Conservation (phyloP, 2,113 vertebrate species). For the Piliocolobus tephrosceles region DNA sequence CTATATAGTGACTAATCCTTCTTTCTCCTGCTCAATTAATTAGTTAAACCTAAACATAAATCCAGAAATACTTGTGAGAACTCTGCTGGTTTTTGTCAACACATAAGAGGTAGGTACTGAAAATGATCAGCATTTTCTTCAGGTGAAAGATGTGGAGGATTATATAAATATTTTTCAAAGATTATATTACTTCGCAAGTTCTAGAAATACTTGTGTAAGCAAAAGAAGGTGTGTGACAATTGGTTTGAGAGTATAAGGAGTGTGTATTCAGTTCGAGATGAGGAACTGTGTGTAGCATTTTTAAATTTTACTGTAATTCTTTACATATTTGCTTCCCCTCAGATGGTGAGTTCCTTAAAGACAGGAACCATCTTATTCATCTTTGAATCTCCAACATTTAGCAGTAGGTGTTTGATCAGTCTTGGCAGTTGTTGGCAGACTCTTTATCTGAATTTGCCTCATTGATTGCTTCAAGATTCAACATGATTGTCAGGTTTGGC, state of each 20-base stretch:
- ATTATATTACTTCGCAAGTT: conserved; percentile 25
- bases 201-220: conserved; percentile 17
- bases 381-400: not conserved
- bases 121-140: not conserved
- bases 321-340: not conserved
- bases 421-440: not conserved
- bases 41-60: conserved; percentile 48
- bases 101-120: not conserved
- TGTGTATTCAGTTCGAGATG: not conserved
- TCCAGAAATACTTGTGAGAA: conserved; percentile 42
- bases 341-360: not conserved
- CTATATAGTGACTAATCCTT: conserved; percentile 8
- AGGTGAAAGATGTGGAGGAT: not conserved
- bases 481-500: not conserved
- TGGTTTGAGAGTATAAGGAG: not conserved
- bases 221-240: not conserved
- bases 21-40: conserved; percentile 41
- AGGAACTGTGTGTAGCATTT: not conserved
- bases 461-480: not conserved
- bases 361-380: not conserved
- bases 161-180: conserved; percentile 51
- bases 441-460: not conserved
- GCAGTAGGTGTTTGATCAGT: not conserved
- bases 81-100: not conserved
- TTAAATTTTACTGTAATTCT: not conserved